phyloP scores from a whole-genome alignment of 2,888 invertebrate species.

The Eupithecia abbreviata region DNA sequence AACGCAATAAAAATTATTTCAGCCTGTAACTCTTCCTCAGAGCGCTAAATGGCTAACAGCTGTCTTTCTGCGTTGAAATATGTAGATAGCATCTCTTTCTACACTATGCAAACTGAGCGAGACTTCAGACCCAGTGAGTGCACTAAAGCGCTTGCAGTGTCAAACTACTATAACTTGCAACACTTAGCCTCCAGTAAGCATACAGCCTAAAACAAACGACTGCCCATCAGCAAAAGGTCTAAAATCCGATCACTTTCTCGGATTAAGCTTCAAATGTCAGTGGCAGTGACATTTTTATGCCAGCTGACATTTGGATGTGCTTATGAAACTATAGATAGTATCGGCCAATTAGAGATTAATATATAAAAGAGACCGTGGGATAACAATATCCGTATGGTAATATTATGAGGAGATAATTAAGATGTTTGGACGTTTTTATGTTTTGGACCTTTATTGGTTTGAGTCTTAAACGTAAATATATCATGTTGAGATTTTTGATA shows the following conservation, averaged over 20 bases:
- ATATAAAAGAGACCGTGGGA: constrained; percentile 56
- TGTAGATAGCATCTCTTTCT: no score
- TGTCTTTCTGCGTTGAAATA: no score
- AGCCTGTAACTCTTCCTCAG: no score
- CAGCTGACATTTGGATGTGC: constrained; percentile 75
- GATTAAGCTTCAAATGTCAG: constrained; percentile 81
- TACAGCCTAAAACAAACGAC: constrained; percentile 40
- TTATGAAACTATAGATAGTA: constrained; percentile 71
- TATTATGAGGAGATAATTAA: constrained; percentile 38
- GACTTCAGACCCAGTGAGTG: no score
- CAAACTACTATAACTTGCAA: no score
- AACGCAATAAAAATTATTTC: no score
- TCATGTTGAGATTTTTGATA: neutral
- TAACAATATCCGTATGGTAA: constrained; percentile 39
- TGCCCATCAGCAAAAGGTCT: constrained; percentile 49
- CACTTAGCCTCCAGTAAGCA: constrained; percentile 10
- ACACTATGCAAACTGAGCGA: no score
- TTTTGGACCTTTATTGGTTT: constrained; percentile 18
- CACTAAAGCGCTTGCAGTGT: no score
- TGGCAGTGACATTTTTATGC: constrained; percentile 81
- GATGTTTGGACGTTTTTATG: constrained; percentile 28
- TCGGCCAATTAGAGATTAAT: constrained; percentile 81
- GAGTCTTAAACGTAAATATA: constrained; percentile 1
- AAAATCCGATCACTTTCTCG: constrained; percentile 77
- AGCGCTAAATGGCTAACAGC: no score